A percentile compares a stretch with the other conserved stretches of the same genome.
Evolutionary conservation across 2,797 vertebrate species (phyloP).

Genomic region (Phalanger gymnotis): DNA sequence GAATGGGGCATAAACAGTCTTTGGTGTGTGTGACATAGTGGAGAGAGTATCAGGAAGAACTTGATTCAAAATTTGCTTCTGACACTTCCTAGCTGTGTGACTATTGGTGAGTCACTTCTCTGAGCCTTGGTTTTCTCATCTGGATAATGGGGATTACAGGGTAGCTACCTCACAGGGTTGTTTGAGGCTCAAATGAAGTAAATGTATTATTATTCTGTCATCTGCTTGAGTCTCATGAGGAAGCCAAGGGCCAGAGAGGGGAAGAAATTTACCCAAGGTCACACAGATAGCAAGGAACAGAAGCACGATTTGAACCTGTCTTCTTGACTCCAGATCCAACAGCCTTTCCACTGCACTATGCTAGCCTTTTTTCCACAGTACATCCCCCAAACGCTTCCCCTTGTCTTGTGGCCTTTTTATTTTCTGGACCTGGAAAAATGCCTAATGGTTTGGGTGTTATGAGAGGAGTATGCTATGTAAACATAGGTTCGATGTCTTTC

Average conservation of each 20-base stretch:
- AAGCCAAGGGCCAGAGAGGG: not conserved
- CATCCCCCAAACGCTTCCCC: not conserved
- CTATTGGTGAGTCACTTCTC: not conserved
- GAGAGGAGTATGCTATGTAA: not conserved
- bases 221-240: not conserved
- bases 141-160: not conserved
- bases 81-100: not conserved
- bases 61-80: not conserved
- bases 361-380: not conserved
- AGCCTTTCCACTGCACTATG: not conserved
- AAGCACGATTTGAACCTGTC: not conserved
- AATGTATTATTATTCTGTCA: not conserved
- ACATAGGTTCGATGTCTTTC: constrained; percentile 29
- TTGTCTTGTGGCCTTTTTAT: constrained; percentile 39
- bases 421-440: constrained; percentile 14
- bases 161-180: not conserved
- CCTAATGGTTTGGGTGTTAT: not conserved
- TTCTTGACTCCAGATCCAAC: not conserved
- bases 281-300: not conserved
- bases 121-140: constrained; percentile 33
- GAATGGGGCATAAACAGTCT: constrained; percentile 3
- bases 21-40: not conserved
- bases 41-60: not conserved
- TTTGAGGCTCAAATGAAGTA: not conserved
- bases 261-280: not conserved